Evolutionary conservation across 1,140 invertebrate genomes (phyloP), one percentile per base, ranked within the genome.

Genomic region (Pantala flavescens): DNA sequence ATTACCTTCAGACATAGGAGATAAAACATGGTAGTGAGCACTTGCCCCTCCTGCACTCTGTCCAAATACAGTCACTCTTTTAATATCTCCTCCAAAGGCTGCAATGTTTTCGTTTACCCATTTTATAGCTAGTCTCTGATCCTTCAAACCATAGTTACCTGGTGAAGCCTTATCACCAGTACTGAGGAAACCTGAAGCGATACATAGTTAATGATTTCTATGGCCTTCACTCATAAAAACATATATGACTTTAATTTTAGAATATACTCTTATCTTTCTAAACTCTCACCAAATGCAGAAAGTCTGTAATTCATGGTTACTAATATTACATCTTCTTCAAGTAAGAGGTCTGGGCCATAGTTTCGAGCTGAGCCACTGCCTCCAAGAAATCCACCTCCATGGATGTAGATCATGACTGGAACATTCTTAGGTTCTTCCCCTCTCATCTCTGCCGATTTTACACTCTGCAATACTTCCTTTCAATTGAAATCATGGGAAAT

Each of bases 61-160:
- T 0, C 77, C 77, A 71, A 77, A 77, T 24, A 78, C 76, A 28
- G 76, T 78, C 12, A 78, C 43, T 43, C 71, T 74, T n/a, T 75
- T 24, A 19, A 71, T 55, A 72, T 78, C 77, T n/a, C 77, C 77
- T 70, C 77, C 77, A 24, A 76, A 77, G 49, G 74, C 23, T 36
- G 36, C 80, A 49, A 87, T 86, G 79, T 89, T 87, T 43, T 82
- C 78, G 76, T 85, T 80, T 5, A 88, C 82, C 82, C 82, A 84
- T 76, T 82, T 81, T 11, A 84, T 73, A 7, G 85, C 88, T 78
- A 86, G 78, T 19, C 85, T 74, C 78, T 87, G 87, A 77, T 88
- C 87, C 78, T 83, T 84, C 72, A 89, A 75, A 16, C 87, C 87
- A 72, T 82, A 82, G 77, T 88, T 88, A 11, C 87, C 88, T 0